Percentiles rank a stretch among this genome's conserved stretches.
Evolutionary conservation across 2,888 invertebrate species (phyloP).

Genomic region (Isoperla grammatica): DNA sequence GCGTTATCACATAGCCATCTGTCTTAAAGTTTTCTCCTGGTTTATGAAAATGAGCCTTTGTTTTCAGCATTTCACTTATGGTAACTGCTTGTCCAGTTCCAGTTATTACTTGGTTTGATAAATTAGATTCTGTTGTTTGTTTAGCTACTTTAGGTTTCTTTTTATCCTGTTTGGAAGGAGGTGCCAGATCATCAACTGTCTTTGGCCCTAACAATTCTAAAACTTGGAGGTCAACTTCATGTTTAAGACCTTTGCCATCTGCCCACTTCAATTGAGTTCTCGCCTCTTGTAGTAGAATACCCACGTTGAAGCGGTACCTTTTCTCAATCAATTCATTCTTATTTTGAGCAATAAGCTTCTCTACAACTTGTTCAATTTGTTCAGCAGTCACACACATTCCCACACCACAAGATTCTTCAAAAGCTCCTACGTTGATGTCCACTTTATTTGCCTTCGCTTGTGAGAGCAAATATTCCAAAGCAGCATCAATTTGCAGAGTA

Average conservation of each 20-base stretch:
- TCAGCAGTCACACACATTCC: conserved; percentile 85
- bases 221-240: conserved; percentile 88
- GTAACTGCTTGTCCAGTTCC: conserved; percentile 30
- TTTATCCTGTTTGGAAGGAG: conserved; percentile 60
- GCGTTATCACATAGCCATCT: conserved; percentile 92
- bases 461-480: conserved; percentile 75
- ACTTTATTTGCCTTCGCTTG: conserved; percentile 51
- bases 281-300: conserved; percentile 80
- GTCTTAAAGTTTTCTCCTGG: conserved; percentile 96
- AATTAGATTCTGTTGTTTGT: conserved; percentile 34
- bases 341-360: conserved; percentile 57
- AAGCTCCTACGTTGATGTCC: conserved; percentile 51
- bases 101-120: conserved; percentile 25
- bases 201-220: conserved; percentile 87
- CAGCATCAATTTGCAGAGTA: conserved; percentile 76
- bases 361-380: conserved; percentile 83
- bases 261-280: conserved; percentile 85
- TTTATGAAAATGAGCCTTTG: conserved; percentile 84
- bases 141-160: conserved; percentile 44
- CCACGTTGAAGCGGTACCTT: conserved; percentile 71
- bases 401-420: conserved; percentile 83
- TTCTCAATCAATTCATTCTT: conserved; percentile 55
- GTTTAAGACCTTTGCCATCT: conserved; percentile 91
- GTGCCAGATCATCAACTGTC: conserved; percentile 78
- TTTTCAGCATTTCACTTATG: conserved; percentile 47